Base-by-base conservation (phyloP, 1,140 invertebrate species). In the Rhysida immarginata region DNA sequence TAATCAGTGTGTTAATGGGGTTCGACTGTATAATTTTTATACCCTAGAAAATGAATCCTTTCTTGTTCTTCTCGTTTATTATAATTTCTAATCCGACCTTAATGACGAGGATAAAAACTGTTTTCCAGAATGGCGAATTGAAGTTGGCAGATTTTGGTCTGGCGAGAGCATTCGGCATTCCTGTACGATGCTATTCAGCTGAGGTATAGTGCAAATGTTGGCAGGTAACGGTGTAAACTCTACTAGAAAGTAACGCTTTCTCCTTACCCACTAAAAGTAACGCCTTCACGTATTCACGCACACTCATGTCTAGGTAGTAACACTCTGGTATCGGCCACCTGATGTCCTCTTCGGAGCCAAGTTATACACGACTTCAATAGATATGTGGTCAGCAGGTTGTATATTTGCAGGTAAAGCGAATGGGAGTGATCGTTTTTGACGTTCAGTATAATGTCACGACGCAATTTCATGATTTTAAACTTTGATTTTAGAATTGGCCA, bases 371-470 rank as follows among this genome's bases (percentile, higher is more conserved):
- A 98, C 94, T 1, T 96, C 93, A 29, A 99, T 99, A 67, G 96
- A 99, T 69, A 97, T 97, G 89, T 99, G 96, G 96, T 97, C 93
- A 41, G 95, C 95, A 35, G 96, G 95, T n/a, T 99, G 96, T 69
- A 99, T 99, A 71, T 96, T 99, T 81, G 96, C 96, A 62, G 84
- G 83, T 84, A 67, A 63, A 54, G 56, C n/a, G n/a, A n/a, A n/a
- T n/a, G n/a, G n/a, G n/a, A n/a, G n/a, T n/a, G n/a, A n/a, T n/a
- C n/a, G n/a, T n/a, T n/a, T n/a, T n/a, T n/a, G n/a, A n/a, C n/a
- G n/a, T n/a, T n/a, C n/a, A n/a, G n/a, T n/a, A n/a, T n/a, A n/a
- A n/a, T n/a, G n/a, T n/a, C n/a, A n/a, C n/a, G n/a, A n/a, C n/a
- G n/a, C n/a, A n/a, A n/a, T n/a, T n/a, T n/a, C n/a, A n/a, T n/a